phyloP scores from a whole-genome alignment of 2,888 invertebrate species.

The Leptopilina drosophilae region DNA sequence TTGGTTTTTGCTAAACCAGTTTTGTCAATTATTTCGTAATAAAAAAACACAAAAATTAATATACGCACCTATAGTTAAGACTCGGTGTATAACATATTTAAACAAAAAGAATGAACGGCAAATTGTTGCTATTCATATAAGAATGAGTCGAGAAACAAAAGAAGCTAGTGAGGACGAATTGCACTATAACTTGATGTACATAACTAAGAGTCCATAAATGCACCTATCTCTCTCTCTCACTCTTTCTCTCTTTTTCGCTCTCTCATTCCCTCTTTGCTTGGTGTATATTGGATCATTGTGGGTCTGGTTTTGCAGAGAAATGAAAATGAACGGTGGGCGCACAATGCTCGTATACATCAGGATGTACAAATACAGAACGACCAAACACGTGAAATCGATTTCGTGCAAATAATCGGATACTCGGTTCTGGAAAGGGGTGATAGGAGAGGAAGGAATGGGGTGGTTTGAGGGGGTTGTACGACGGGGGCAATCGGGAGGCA shows the following conservation, averaged over 20 bases:
- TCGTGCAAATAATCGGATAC: conserved; percentile 76
- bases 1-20: no score
- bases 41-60: no score
- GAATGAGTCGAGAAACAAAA: background rate
- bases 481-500: conserved; percentile 44
- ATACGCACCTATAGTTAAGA: no score
- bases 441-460: conserved; percentile 42
- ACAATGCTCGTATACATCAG: conserved; percentile 64
- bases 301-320: conserved; percentile 44
- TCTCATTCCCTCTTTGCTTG: no score
- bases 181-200: background rate
- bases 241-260: no score
- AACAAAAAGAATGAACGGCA: background rate
- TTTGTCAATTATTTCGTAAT: no score
- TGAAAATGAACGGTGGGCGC: conserved; percentile 58
- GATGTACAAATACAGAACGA: conserved; percentile 67
- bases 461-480: conserved; percentile 50
- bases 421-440: conserved; percentile 59
- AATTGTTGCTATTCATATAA: background rate
- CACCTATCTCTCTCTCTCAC: background rate
- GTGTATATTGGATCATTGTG: conserved; percentile 10
- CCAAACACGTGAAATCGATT: conserved; percentile 76
- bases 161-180: background rate
- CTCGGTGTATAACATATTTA: background rate
- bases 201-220: conserved; percentile 2